These are phyloP conservation scores for Turdus rufiventris DNA, from an alignment of 2,113 vertebrate species.

Conservation along the genomic window DNA sequence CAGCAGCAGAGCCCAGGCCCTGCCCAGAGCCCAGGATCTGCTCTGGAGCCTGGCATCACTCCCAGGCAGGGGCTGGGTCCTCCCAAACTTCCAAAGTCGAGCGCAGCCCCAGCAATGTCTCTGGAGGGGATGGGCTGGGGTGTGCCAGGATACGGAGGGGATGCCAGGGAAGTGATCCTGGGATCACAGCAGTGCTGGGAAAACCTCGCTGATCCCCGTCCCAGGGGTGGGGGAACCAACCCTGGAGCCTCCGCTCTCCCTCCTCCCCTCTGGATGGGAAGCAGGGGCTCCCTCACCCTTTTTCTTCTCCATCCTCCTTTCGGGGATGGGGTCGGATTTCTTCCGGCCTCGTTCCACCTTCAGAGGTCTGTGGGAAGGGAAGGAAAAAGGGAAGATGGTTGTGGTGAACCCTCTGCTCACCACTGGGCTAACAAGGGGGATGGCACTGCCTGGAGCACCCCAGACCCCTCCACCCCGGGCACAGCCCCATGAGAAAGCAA, in stretches of 20 bases:
- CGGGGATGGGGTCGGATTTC: constrained; percentile 74
- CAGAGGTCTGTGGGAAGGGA: constrained; percentile 64
- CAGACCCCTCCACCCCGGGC: neutral
- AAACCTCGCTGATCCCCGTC: neutral
- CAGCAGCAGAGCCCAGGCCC: neutral
- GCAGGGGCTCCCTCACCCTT: constrained; percentile 75
- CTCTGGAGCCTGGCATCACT: neutral
- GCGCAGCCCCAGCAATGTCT: neutral
- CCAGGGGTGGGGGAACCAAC: neutral
- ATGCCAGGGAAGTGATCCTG: neutral
- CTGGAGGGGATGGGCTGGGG: neutral
- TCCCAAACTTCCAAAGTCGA: neutral
- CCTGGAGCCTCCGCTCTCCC: neutral
- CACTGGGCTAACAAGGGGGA: neutral
- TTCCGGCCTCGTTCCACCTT: constrained; percentile 86
- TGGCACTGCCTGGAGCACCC: fast-evolving
- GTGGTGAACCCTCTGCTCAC: neutral
- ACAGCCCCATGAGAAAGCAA: neutral
- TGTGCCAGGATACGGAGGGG: neutral
- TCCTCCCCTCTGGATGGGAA: neutral
- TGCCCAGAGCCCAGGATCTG: neutral
- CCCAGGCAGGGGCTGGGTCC: neutral
- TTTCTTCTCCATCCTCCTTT: constrained; percentile 88
- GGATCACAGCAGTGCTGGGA: neutral
- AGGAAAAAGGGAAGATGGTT: neutral